Base-by-base conservation (phyloP, 2,888 invertebrate genomes). In the Oscheius onirici region DNA sequence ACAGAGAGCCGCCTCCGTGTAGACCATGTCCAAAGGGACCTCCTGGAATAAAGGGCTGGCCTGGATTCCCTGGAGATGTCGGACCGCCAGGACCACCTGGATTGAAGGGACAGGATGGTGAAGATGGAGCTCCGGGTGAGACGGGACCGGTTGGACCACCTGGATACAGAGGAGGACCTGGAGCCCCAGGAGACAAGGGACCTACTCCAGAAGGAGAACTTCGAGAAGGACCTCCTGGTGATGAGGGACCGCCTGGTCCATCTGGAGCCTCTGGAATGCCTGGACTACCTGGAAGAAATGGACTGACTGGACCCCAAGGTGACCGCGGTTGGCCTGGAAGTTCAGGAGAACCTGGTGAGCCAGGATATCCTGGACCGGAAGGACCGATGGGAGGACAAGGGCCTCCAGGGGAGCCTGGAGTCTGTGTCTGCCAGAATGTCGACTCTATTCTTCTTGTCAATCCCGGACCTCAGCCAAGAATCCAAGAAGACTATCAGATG, bases 111-210 rank as follows among this genome's bases (percentile, higher is more conserved):
- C 69, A 74, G 22, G 86, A 86, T 55, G 87, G 87, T 17, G 85
- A 83, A 28, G 87, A 87, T 58, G 87, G 87, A 15, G 79, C 78
- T 22, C 79, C 83, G 11, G 86, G 86, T 70, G 84, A 85, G 71
- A 72, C 83, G 5, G 82, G 82, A 67, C 75, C 76, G 5, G 71
- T 76, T 28, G 82, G 82, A 65, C 80, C 79, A 28, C 81, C 81
- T 17, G 82, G 82, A 54, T 86, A 84, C 34, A 74, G 81, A 40
- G 87, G 87, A 54, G 81, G 81, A 43, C 87, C 86, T 15, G 87
- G 87, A 52, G 79, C 85, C 5, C 87, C 87, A 3, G 87, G 87
- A 60, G 86, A 87, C 73, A 87, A 87, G 75, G 87, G 87, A 68
- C 83, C 83, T 24, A 87, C 87, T 0, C 87, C 87, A 0, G 81